phyloP scores from a whole-genome alignment of 2,113 vertebrate genomes.

The Willisornis vidua region DNA sequence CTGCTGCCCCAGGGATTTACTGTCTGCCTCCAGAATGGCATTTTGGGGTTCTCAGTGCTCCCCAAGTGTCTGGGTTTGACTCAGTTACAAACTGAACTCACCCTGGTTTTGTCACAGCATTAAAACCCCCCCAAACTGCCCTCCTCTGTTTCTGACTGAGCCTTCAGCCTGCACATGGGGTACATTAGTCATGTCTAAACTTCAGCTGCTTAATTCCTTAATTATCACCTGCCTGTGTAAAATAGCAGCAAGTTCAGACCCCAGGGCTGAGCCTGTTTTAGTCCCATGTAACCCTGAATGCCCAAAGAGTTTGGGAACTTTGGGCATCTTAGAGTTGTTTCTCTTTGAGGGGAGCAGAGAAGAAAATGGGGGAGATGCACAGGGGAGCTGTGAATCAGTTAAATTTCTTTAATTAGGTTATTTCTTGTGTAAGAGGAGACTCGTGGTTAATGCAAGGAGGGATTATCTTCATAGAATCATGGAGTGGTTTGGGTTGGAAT shows the following conservation, averaged over 20 bases:
- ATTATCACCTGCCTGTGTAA: neutral
- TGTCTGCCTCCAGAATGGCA: neutral
- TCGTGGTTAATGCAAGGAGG: neutral
- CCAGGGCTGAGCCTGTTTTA: neutral
- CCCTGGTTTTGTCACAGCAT: rapidly evolving
- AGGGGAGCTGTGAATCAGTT: no score
- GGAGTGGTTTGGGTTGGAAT: neutral
- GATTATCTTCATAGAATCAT: neutral
- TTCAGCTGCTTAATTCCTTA: neutral
- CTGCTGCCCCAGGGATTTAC: neutral
- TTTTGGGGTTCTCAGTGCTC: neutral
- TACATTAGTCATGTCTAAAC: neutral
- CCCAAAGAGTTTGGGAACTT: rapidly evolving
- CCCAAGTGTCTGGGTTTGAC: neutral
- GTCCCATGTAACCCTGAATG: neutral
- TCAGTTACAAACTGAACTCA: neutral
- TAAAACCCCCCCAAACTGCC: neutral
- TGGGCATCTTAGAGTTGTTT: neutral
- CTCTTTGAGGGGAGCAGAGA: neutral
- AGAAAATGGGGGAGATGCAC: neutral
- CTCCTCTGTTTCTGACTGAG: neutral
- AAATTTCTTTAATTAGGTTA: neutral
- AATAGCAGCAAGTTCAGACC: neutral
- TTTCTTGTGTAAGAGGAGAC: neutral
- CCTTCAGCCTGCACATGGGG: rapidly evolving